Base-by-base conservation (phyloP, 1,140 invertebrate species). In the Limonius californicus region DNA sequence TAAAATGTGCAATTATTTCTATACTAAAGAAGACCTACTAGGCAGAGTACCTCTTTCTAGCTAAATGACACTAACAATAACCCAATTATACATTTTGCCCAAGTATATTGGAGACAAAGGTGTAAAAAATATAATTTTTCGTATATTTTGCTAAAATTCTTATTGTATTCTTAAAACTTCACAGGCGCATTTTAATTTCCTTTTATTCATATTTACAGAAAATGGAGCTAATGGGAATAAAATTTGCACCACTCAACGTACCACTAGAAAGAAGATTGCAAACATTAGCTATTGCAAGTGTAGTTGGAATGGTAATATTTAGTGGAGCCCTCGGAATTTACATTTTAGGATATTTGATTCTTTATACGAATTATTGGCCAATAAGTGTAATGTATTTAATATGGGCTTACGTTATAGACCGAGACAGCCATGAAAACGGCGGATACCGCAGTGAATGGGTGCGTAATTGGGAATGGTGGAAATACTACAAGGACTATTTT, bases 161-260 rank as follows among this genome's bases (percentile, higher is more conserved):
- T n/a, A n/a, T n/a, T n/a, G n/a, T n/a, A n/a, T n/a, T n/a, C n/a
- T n/a, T n/a, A n/a, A n/a, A n/a, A n/a, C n/a, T n/a, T n/a, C n/a
- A n/a, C n/a, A n/a, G n/a, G n/a, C n/a, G n/a, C n/a, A n/a, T n/a
- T n/a, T n/a, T n/a, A n/a, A n/a, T n/a, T n/a, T n/a, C n/a, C n/a
- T n/a, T n/a, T n/a, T n/a, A n/a, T n/a, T n/a, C n/a, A n/a, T n/a
- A n/a, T n/a, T n/a, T n/a, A n/a, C n/a, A n/a, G n/a, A n/a, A n/a
- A 23, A 76, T 76, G 74, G 64, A 74, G 42, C 55, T 75, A 16
- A 66, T 70, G 9, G 74, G 74, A 14, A 73, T 75, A 61, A 80
- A 91, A 75, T 95, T 94, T 78, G 94, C 90, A 1, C 92, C 94
- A 0, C 65, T 89, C 14, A 74, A 83, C 30, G 80, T 94, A 0